Conservation (phyloP, 2,888 invertebrate species). For the Nemotelus nigrinus region DNA sequence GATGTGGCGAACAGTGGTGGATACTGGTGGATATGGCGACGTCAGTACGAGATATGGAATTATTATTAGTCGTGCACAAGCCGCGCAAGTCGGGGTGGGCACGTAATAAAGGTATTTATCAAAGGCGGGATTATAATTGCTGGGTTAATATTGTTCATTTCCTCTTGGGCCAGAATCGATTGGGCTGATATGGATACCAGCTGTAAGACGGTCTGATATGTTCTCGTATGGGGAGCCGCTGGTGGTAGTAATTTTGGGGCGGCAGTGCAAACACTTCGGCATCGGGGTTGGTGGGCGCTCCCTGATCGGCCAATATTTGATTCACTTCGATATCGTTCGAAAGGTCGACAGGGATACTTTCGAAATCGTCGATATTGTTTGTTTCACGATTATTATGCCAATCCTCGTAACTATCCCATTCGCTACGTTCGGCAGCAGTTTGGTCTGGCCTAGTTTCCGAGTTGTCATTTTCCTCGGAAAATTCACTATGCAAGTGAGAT, state of each 20-base stretch:
- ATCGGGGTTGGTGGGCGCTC: constrained; percentile 61
- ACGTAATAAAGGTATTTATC: constrained; percentile 37
- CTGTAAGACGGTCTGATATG: constrained; percentile 9
- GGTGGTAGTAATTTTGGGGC: background rate
- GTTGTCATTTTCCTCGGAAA: constrained; percentile 27
- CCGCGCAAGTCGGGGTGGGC: background rate
- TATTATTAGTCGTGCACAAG: constrained; percentile 25
- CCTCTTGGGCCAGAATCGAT: constrained; percentile 27
- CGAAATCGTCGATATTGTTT: constrained; percentile 58
- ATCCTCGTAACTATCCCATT: constrained; percentile 38
- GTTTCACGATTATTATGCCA: constrained; percentile 39
- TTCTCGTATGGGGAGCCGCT: background rate
- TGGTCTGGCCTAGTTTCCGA: constrained; percentile 16
- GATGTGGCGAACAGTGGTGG: background rate
- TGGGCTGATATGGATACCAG: constrained; percentile 12
- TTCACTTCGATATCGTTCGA: constrained; percentile 65
- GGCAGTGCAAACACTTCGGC: constrained; percentile 60
- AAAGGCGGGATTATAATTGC: constrained; percentile 21
- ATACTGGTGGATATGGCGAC: background rate
- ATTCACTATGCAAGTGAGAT: constrained; percentile 22
- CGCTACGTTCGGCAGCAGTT: constrained; percentile 57
- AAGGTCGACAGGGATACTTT: constrained; percentile 60
- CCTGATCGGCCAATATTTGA: constrained; percentile 60
- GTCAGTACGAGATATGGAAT: constrained; percentile 16
- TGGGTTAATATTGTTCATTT: constrained; percentile 24